A percentile compares a stretch with the other conserved stretches of the same genome.
Evolutionary conservation across 2,888 invertebrate genomes (phyloP).

Genomic region (Tenthredo notha): DNA sequence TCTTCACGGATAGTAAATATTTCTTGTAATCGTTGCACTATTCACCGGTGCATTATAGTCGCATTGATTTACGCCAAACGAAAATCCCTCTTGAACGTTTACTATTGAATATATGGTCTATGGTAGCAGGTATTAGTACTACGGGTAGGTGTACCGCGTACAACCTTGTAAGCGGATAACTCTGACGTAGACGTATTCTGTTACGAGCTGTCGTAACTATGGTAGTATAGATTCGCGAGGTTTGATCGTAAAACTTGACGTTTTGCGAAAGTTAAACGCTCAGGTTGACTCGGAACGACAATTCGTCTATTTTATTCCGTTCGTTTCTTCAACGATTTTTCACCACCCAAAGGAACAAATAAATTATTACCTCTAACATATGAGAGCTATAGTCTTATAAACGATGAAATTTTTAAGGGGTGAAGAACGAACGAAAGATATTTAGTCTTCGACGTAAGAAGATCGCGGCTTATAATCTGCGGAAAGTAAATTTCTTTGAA

Average conservation of each 20-base stretch:
- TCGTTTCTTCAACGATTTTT: not conserved
- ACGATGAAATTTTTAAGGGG: not conserved
- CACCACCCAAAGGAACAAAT: not conserved
- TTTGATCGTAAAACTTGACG: constrained; percentile 48
- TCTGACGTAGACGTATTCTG: constrained; percentile 25
- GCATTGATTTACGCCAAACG: constrained; percentile 35
- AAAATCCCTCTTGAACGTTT: constrained; percentile 16
- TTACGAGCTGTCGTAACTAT: constrained; percentile 47
- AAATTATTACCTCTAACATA: not conserved
- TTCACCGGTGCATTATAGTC: not conserved
- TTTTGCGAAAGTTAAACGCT: constrained; percentile 33
- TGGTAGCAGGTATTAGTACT: not conserved
- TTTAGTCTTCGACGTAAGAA: not conserved
- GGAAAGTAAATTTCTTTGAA: constrained; percentile 26
- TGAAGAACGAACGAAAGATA: not conserved
- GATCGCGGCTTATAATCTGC: not conserved
- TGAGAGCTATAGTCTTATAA: too few relatives aligned
- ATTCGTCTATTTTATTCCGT: constrained; percentile 12
- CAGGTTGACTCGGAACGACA: constrained; percentile 3
- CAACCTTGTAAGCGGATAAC: constrained; percentile 20
- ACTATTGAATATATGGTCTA: not conserved
- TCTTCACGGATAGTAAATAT: constrained; percentile 52
- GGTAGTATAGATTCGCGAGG: constrained; percentile 37
- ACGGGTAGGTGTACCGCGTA: not conserved
- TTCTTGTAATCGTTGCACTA: constrained; percentile 14